A percentile compares a stretch with the other conserved stretches of the same genome.
These are phyloP conservation scores for Cryptoprocta ferox DNA, from an alignment of 2,797 vertebrate species.

Conservation along the genomic window DNA sequence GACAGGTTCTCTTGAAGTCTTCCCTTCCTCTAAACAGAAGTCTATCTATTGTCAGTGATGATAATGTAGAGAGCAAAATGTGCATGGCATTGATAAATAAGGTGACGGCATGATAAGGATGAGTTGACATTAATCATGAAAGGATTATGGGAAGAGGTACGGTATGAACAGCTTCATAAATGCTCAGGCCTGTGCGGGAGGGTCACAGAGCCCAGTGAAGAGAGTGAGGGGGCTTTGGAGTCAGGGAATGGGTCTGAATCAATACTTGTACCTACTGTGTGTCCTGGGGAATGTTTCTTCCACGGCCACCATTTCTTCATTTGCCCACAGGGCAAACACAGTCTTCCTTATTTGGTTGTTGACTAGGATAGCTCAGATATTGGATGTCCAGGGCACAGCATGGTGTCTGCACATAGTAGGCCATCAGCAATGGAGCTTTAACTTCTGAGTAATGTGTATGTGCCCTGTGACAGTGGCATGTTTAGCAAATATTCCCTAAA, in stretches of 20 bases:
- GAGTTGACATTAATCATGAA: background rate
- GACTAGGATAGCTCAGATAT: background rate
- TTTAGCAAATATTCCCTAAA: background rate
- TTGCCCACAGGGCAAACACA: background rate
- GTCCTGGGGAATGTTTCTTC: background rate
- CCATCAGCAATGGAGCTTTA: background rate
- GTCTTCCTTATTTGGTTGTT: background rate
- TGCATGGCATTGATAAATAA: background rate
- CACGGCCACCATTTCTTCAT: background rate
- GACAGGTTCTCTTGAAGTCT: background rate
- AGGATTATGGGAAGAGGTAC: background rate
- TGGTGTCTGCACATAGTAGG: rapidly evolving
- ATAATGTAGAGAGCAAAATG: background rate
- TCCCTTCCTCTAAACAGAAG: background rate
- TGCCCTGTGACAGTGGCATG: background rate
- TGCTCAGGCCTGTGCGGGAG: background rate
- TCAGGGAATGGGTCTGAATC: background rate
- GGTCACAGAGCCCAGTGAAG: background rate
- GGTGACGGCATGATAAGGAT: background rate
- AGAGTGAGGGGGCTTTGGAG: background rate
- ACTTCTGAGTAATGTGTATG: too few relatives aligned
- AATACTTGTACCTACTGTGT: background rate
- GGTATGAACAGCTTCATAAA: background rate
- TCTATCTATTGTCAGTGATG: background rate
- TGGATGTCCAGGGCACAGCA: background rate